These are phyloP conservation scores for Aplochiton taeniatus DNA, from an alignment of 2,797 vertebrate genomes.

Conservation along the genomic window DNA sequence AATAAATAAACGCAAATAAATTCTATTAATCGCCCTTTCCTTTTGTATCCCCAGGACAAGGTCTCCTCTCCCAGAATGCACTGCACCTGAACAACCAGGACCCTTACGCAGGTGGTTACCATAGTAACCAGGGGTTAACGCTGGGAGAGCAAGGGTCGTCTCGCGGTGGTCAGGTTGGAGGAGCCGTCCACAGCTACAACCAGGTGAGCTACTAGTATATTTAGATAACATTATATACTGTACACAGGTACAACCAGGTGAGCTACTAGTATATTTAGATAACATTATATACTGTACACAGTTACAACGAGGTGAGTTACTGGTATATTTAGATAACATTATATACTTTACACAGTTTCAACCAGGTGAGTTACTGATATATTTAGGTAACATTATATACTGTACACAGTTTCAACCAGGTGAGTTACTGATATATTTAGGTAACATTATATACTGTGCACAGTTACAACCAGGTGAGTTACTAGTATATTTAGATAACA, in stretches of 20 bases:
- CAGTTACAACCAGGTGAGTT: constrained; percentile 92
- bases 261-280: constrained; percentile 18
- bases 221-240: too few relatives aligned
- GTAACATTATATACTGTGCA: too few relatives aligned
- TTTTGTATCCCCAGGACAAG: constrained; percentile 83
- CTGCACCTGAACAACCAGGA: constrained; percentile 97
- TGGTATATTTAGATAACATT: constrained; percentile 16
- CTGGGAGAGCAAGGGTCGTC: constrained; percentile 85
- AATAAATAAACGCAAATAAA: constrained; percentile 28
- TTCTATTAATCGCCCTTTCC: constrained; percentile 1
- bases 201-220: constrained; percentile 78
- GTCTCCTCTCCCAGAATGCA: constrained; percentile 94
- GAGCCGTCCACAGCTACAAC: constrained; percentile 91
- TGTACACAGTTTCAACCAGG: constrained; percentile 38
- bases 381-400: too few relatives aligned
- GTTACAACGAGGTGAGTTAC: not conserved
- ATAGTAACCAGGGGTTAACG: constrained; percentile 95
- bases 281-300: too few relatives aligned
- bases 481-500: constrained; percentile 22
- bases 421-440: constrained; percentile 25
- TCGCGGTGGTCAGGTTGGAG: constrained; percentile 84
- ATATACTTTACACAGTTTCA: constrained; percentile 68
- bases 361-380: too few relatives aligned
- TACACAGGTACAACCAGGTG: constrained; percentile 97
- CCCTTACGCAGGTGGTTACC: constrained; percentile 95